These are phyloP conservation scores for Panzeria rudis DNA, from an alignment of 2,888 invertebrate species.

Conservation along the genomic window DNA sequence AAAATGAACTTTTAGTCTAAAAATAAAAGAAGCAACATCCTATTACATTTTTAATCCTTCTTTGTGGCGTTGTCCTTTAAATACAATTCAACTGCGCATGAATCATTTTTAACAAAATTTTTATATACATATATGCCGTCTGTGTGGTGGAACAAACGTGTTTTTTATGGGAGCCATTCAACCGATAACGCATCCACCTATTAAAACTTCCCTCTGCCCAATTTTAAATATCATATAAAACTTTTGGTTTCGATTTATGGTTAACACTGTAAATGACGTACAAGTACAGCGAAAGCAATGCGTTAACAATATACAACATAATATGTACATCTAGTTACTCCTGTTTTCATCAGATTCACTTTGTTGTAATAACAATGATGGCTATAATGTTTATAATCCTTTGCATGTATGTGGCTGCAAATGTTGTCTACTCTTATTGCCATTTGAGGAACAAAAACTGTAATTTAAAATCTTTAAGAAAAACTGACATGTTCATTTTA, in stretches of 20 bases:
- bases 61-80: constrained; percentile 40
- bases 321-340: background rate
- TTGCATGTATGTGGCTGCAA: background rate
- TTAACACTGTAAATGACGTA: background rate
- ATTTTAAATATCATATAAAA: constrained; percentile 32
- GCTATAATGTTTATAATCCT: background rate
- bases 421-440: background rate
- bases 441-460: constrained; percentile 28
- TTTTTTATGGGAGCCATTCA: background rate
- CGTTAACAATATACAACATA: background rate
- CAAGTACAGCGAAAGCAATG: constrained; percentile 14
- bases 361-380: constrained; percentile 14
- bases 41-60: constrained; percentile 3
- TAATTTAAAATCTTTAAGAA: constrained; percentile 22
- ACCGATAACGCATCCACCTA: constrained; percentile 24
- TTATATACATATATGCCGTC: background rate
- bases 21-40: background rate
- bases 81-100: constrained; percentile 49
- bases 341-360: background rate
- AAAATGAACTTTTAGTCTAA: too few relatives aligned
- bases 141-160: constrained; percentile 5
- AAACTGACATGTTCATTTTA: background rate
- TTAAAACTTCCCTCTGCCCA: constrained; percentile 23
- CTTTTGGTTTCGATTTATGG: constrained; percentile 60
- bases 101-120: background rate